Base-by-base conservation (phyloP, 1,140 invertebrate species). In the Hormaphis cornu region DNA sequence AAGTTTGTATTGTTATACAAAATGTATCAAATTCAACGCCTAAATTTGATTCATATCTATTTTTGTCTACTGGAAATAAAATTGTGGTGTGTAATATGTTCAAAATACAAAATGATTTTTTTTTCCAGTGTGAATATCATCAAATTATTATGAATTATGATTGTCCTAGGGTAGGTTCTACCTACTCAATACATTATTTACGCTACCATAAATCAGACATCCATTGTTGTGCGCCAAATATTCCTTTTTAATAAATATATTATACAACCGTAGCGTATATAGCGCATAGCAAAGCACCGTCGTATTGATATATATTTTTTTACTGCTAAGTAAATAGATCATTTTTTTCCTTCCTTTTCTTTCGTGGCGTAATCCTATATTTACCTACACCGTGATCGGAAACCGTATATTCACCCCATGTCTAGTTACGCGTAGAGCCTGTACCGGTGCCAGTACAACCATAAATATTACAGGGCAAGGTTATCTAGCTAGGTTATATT, bases 161-260 rank as follows among this genome's bases (percentile, higher is more conserved):
- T 52, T 26, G 30, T 54, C 18, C 16, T 54, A 30, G 24, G 18
- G 52, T 30, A 54, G 16, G 33, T 18, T 54, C n/a, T 30, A 54
- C 12, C 14, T 40, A 40, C 37, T 40, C 26, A 16, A 20, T 37
- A 7, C 18, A 9, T n/a, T 58, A 16, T 40, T 58, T 58, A 42
- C 56, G 14, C 37, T 10, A n/a, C 12, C 20, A 59, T 59, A 59
- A 59, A 59, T 59, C 56, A 59, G 22, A n/a, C 14, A n/a, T 40
- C 35, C 24, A 28, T 59, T 59, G 56, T 59, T 26, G n/a, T 35
- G 18, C n/a, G 1, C 3, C 3, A 18, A 28, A 42, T 40, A 59
- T 59, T 20, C 56, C 14, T 26, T 59, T 42, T 40, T 59, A 42
- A 59, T 42, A 59, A 59, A 59, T 59, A 59, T 5, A 35, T 33